phyloP scores from a whole-genome alignment of 2,888 invertebrate species.

The Margaritifera margaritifera region DNA sequence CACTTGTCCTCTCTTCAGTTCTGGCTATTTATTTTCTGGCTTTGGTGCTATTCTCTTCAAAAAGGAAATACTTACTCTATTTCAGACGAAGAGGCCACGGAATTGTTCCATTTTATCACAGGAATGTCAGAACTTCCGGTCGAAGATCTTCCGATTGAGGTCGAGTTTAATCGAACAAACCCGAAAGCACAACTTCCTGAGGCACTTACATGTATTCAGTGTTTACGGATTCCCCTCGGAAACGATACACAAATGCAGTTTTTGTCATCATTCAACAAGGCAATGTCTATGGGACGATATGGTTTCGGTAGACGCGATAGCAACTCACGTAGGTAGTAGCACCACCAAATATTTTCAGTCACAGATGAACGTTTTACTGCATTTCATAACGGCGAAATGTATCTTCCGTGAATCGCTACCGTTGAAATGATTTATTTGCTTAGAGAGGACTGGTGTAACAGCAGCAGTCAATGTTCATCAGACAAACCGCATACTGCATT shows the following conservation, averaged over 20 bases:
- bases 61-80: neutral
- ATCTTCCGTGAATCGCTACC: too few relatives aligned
- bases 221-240: slow-evolving; percentile 37
- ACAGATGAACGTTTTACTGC: too few relatives aligned
- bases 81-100: slow-evolving; percentile 38
- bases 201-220: slow-evolving; percentile 40
- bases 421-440: too few relatives aligned
- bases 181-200: slow-evolving; percentile 32
- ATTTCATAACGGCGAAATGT: too few relatives aligned
- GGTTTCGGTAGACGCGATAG: slow-evolving; percentile 27
- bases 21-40: too few relatives aligned
- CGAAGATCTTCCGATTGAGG: slow-evolving; percentile 33
- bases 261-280: slow-evolving; percentile 40
- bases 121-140: slow-evolving; percentile 39
- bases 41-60: too few relatives aligned
- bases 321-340: neutral
- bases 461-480: too few relatives aligned
- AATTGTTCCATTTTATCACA: slow-evolving; percentile 44
- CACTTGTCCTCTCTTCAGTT: too few relatives aligned
- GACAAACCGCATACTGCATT: too few relatives aligned
- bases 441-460: too few relatives aligned
- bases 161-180: slow-evolving; percentile 36
- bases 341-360: too few relatives aligned
- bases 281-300: slow-evolving; percentile 31
- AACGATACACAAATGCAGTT: slow-evolving; percentile 37